Evolutionary conservation across 1,140 invertebrate genomes (phyloP), one percentile per base, ranked within the genome.

Genomic region (Scaptodrosophila lebanonensis): DNA sequence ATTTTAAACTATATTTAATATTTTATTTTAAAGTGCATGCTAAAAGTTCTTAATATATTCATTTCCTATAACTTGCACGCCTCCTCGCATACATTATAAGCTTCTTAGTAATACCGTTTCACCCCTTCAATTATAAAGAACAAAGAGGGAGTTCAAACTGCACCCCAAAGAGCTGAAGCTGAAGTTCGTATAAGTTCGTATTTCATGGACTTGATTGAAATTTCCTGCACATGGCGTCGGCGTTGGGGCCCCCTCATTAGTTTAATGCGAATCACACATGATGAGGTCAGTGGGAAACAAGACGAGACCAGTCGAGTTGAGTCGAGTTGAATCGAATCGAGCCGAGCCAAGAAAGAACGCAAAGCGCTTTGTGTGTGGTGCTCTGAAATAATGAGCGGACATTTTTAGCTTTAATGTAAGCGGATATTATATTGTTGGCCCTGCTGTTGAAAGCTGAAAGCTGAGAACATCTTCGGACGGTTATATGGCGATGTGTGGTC

Each of bases 321-420:
- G 27, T 13, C 17, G 20, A 45, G 13, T 29, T 18, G 5, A 6
- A 45, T 29, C n/a, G 13, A 40, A 58, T 18, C 35, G 45, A 43
- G 12, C 11, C 20, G 30, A 47, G 8, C 22, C n/a, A 29, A 11
- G 9, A 33, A 27, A 25, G 29, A 32, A 45, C 17, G 15, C 11
- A n/a, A 50, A 27, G 49, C 40, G 32, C n/a, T 36, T 42, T 27
- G 20, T 45, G n/a, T 29, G 40, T 13, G 12, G 61, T 30, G 50
- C 50, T 70, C 52, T 50, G 56, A 44, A 48, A 56, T 51, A 36
- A 25, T 25, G 22, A 25, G 22, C 3, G 50, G 60, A 45, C 62
- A 50, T 56, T 51, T 66, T 76, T 76, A 76, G 57, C 50, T 48
- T 38, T 70, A 76, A 76, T 76, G 71, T 76, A 76, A 76, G 57